phyloP scores from a whole-genome alignment of 2,797 vertebrate species.

The Sebastes wilsoni region DNA sequence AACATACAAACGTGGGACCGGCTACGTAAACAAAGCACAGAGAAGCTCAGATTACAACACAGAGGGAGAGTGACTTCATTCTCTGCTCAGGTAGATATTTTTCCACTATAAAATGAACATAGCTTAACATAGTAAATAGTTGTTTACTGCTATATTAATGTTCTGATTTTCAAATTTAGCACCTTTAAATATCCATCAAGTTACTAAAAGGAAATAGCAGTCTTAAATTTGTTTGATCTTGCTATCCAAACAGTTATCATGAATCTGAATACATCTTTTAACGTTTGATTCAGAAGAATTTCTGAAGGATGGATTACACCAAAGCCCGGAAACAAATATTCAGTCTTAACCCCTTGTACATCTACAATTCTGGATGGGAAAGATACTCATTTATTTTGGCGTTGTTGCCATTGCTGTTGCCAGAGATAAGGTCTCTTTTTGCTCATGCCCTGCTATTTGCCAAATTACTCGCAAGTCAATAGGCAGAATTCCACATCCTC shows the following conservation, averaged over 20 bases:
- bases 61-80: neutral
- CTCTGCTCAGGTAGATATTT: neutral
- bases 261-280: neutral
- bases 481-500: constrained; percentile 66
- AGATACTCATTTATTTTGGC: constrained; percentile 32
- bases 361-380: constrained; percentile 14
- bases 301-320: neutral
- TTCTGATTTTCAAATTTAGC: neutral
- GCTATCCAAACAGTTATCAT: constrained; percentile 4
- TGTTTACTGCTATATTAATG: neutral
- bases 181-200: neutral
- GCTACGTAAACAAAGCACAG: neutral
- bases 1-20: no score
- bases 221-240: neutral
- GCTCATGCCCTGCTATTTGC: constrained; percentile 57
- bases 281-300: neutral
- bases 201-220: neutral
- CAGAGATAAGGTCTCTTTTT: constrained; percentile 46
- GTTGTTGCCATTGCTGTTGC: constrained; percentile 20
- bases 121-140: neutral
- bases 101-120: neutral
- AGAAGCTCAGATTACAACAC: neutral
- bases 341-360: constrained; percentile 6
- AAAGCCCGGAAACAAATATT: neutral
- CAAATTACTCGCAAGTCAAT: constrained; percentile 61